phyloP scores from a whole-genome alignment of 2,888 invertebrate genomes.

The Pristionchus arcanus region DNA sequence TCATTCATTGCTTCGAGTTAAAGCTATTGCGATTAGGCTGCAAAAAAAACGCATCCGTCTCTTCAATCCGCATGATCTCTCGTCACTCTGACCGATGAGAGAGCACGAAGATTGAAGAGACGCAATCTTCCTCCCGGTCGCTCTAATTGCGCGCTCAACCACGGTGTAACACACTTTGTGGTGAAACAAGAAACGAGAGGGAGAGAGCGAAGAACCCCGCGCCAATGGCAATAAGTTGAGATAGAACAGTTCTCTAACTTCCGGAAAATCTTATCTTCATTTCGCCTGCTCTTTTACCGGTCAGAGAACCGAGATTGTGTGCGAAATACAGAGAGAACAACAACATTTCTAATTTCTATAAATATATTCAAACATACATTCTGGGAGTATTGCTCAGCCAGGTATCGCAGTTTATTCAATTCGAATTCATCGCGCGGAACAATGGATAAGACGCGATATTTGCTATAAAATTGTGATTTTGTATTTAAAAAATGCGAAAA shows the following conservation, averaged over 20 bases:
- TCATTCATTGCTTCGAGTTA: no score
- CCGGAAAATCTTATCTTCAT: no score
- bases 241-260: no score
- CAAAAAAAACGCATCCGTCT: no score
- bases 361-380: background rate
- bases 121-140: background rate
- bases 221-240: no score
- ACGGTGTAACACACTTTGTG: background rate
- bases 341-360: background rate
- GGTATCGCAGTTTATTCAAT: background rate
- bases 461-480: background rate
- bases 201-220: background rate
- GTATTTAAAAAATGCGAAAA: background rate
- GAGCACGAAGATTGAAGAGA: background rate
- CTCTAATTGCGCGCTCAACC: background rate
- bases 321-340: background rate
- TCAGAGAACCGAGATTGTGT: no score
- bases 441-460: slow-evolving; percentile 40
- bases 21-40: no score
- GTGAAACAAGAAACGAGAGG: background rate
- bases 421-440: slow-evolving; percentile 41
- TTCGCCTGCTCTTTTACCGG: no score
- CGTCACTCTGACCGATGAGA: background rate
- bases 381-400: slow-evolving; percentile 24
- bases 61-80: no score